These are phyloP conservation scores for Phytoseiulus persimilis DNA, from an alignment of 2,888 invertebrate species.

Conservation along the genomic window DNA sequence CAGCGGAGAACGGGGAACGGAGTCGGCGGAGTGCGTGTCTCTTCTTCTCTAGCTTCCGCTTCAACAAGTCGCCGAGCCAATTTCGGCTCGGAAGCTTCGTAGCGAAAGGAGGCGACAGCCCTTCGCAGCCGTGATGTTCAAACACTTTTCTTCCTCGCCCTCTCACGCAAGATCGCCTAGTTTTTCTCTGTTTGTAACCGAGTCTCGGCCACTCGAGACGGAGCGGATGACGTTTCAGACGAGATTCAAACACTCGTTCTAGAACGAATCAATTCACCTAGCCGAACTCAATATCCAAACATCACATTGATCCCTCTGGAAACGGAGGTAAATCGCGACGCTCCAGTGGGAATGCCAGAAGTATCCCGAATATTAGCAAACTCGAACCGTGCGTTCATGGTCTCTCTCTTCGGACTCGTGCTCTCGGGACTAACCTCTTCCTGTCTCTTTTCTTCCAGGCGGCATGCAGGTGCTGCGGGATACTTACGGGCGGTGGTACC, in stretches of 20 bases:
- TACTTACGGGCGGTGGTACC: slow-evolving; percentile 37
- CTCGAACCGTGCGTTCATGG: no score
- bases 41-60: background rate
- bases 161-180: background rate
- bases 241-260: no score
- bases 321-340: no score
- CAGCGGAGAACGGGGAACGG: background rate
- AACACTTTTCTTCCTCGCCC: background rate
- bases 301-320: no score
- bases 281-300: no score
- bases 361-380: no score
- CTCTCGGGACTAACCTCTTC: no score
- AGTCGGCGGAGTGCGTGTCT: background rate
- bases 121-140: background rate
- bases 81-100: background rate
- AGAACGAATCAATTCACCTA: no score
- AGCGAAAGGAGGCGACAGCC: background rate
- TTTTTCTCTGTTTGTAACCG: background rate
- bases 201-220: no score
- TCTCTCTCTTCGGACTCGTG: no score
- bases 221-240: no score
- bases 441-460: background rate
- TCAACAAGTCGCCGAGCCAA: background rate
- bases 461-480: slow-evolving; percentile 39
- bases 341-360: no score